Conservation (phyloP, 2,113 vertebrate genomes). For the Pygoscelis adeliae region DNA sequence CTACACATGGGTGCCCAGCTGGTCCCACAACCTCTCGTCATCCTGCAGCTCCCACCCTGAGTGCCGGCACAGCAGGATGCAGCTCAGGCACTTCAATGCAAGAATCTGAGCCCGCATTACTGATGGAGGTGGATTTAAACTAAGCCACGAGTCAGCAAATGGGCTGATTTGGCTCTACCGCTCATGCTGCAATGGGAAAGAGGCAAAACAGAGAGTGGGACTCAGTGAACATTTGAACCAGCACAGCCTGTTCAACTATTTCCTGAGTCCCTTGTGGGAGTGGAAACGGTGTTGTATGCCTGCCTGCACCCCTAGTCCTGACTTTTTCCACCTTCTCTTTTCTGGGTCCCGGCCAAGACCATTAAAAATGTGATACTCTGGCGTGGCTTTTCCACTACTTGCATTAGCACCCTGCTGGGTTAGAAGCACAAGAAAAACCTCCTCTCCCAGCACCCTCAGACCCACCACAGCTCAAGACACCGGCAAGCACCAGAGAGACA, state of each 20-base stretch:
- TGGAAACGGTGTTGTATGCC: fast-evolving
- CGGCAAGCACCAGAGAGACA: not conserved
- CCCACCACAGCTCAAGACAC: not conserved
- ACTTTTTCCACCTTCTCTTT: not conserved
- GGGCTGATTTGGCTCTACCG: not conserved
- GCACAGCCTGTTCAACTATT: not conserved
- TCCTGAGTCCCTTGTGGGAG: not conserved
- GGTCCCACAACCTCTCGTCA: not conserved
- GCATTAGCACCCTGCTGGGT: not conserved
- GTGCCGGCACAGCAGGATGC: not conserved
- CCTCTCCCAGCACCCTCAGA: not conserved
- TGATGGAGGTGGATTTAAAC: not conserved
- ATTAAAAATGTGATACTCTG: not conserved
- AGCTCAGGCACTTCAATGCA: not conserved
- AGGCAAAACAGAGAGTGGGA: not conserved
- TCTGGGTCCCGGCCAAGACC: not conserved
- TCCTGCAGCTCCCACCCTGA: not conserved
- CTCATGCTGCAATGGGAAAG: not conserved
- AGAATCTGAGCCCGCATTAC: not conserved
- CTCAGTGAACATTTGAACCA: not conserved
- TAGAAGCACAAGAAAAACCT: not conserved
- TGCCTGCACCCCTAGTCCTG: not conserved
- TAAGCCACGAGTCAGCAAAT: fast-evolving
- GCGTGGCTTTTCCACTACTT: not conserved
- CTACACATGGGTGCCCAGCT: not conserved